Evolutionary conservation across 2,888 invertebrate species (phyloP).

Genomic region (Perizoma affinitatum): DNA sequence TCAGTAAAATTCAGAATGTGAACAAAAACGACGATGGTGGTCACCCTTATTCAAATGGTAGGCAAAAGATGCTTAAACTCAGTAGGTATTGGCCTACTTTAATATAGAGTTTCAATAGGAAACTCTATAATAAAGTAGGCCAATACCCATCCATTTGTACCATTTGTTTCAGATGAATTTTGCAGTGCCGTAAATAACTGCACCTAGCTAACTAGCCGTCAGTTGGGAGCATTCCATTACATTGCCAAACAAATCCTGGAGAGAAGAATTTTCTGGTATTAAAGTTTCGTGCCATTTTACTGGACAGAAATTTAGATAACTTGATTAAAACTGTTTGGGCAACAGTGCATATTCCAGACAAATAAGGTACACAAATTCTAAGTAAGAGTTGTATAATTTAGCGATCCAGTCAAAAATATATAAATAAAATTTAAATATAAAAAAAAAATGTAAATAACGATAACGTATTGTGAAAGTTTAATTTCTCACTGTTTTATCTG

Average conservation of each 20-base stretch:
- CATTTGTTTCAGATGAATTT: conserved; percentile 16
- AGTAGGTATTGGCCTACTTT: no score
- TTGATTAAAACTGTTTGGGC: conserved; percentile 4
- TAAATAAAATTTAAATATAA: no score
- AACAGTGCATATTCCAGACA: not conserved
- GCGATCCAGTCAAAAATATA: no score
- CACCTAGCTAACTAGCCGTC: conserved; percentile 32
- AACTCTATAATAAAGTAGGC: not conserved
- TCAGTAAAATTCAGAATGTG: no score
- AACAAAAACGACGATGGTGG: no score
- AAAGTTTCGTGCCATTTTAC: conserved; percentile 2
- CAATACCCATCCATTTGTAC: conserved; percentile 1
- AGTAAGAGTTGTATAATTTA: no score
- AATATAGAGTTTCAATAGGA: no score
- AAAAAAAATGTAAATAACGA: no score
- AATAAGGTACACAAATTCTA: no score
- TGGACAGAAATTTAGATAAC: conserved; percentile 6
- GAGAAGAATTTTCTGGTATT: conserved; percentile 20
- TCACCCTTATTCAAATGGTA: no score
- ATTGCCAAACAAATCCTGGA: conserved; percentile 33
- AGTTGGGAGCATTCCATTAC: conserved; percentile 40
- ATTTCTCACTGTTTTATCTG: no score
- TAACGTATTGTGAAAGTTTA: no score
- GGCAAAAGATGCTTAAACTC: not conserved
- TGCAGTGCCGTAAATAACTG: conserved; percentile 30